A percentile compares a stretch with the other conserved stretches of the same genome.
Conservation (phyloP, 1,140 invertebrate genomes). For the Tetragnatha versicolor region DNA sequence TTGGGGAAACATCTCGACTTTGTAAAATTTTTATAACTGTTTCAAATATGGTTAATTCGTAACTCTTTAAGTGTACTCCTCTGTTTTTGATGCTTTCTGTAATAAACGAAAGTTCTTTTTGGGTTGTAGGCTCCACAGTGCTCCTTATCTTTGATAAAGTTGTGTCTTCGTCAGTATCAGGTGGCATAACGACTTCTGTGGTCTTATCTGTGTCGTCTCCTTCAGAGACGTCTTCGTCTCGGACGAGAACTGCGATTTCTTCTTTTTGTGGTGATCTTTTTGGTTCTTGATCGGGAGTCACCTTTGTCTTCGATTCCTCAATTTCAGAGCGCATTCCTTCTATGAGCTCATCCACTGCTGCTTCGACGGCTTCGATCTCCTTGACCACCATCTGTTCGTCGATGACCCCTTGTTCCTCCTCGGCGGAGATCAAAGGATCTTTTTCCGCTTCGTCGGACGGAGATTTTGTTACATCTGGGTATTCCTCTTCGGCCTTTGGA, state of each 20-base stretch:
- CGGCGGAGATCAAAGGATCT: not conserved
- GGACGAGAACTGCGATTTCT: not conserved
- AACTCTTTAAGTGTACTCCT: not conserved
- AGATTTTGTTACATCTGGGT: slow-evolving; percentile 11
- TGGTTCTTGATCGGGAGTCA: not conserved
- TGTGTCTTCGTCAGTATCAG: not conserved
- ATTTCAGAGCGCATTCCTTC: slow-evolving; percentile 46
- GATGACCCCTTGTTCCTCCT: slow-evolving; percentile 2
- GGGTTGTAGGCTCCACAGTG: not conserved
- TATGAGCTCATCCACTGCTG: slow-evolving; percentile 48
- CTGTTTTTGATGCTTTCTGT: slow-evolving; percentile 7
- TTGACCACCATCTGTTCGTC: slow-evolving; percentile 51
- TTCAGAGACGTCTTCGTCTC: not conserved
- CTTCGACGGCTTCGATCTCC: slow-evolving; percentile 51
- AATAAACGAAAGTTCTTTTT: not conserved
- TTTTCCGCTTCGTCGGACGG: slow-evolving; percentile 27
- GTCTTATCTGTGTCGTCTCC: not conserved
- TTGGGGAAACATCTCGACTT: not conserved
- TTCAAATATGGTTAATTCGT: slow-evolving; percentile 18
- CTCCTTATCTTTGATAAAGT: not conserved
- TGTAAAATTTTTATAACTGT: not conserved
- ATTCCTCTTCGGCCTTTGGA: slow-evolving; percentile 33
- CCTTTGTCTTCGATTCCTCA: slow-evolving; percentile 20
- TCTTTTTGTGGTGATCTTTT: not conserved
- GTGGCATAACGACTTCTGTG: not conserved